Conservation (phyloP, 2,797 vertebrate species). For the Pristis pectinata region DNA sequence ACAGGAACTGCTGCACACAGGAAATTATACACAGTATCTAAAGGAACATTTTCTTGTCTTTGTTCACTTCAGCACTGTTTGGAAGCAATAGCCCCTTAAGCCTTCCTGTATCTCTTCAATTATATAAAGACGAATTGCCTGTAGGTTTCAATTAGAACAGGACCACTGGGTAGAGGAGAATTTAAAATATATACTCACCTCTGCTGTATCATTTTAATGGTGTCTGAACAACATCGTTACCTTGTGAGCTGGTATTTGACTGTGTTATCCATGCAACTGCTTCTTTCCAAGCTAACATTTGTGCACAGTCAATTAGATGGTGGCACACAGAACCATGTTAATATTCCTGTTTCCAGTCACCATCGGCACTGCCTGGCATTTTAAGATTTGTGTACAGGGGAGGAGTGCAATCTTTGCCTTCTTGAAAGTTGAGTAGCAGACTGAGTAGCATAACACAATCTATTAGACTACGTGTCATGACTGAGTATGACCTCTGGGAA, state of each 20-base stretch:
- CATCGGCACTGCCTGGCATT: too few relatives aligned
- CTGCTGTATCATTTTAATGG: not conserved
- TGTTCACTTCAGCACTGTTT: not conserved
- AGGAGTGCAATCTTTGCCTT: not conserved
- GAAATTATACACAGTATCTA: not conserved
- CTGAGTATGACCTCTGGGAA: not conserved
- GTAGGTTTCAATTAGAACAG: not conserved
- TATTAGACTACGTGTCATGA: not conserved
- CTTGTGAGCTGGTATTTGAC: not conserved
- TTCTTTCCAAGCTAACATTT: not conserved
- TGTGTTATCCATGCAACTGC: not conserved
- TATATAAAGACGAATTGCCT: not conserved
- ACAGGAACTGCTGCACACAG: not conserved
- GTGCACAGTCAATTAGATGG: not conserved
- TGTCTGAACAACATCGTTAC: not conserved
- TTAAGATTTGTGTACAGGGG: too few relatives aligned
- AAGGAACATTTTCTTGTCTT: not conserved
- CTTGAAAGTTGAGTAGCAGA: not conserved
- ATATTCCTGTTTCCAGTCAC: too few relatives aligned
- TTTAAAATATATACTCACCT: not conserved
- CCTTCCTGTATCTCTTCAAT: not conserved
- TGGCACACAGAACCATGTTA: not conserved
- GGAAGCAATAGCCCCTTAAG: not conserved
- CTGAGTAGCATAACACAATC: too few relatives aligned
- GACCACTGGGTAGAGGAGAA: not conserved